Conservation (phyloP, 2,888 invertebrate species). For the Latrodectus hesperus region DNA sequence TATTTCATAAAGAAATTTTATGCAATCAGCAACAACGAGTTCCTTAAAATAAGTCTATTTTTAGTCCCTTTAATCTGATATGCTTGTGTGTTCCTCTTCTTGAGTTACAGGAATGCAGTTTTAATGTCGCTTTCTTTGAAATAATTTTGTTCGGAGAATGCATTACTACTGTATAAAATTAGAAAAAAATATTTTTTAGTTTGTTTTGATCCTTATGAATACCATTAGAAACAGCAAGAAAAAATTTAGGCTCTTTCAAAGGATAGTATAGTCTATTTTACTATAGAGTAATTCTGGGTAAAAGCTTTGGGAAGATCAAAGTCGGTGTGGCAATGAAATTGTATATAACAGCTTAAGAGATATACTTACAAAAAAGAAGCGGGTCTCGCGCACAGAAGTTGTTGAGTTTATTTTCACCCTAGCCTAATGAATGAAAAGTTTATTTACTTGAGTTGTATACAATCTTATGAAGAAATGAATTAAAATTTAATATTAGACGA, state of each 20-base stretch:
- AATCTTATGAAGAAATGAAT: no score
- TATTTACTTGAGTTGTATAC: no score
- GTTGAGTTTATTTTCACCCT: no score
- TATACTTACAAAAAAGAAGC: no score
- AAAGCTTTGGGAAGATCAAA: neutral
- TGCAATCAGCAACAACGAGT: neutral
- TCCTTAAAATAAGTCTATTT: conserved; percentile 21
- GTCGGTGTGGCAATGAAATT: neutral
- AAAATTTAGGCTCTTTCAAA: no score
- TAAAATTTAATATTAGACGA: no score
- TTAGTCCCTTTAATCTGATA: conserved; percentile 15
- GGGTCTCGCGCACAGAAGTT: no score
- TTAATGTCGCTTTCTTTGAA: conserved; percentile 17
- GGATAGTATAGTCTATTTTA: neutral
- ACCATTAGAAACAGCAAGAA: no score
- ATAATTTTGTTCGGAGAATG: neutral
- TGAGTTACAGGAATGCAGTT: conserved; percentile 35
- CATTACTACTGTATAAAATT: no score
- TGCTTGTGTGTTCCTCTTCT: conserved; percentile 4
- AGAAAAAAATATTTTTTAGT: no score
- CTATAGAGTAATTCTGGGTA: neutral
- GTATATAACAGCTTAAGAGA: neutral
- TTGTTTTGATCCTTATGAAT: no score
- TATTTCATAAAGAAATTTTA: neutral
- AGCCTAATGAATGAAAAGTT: no score